Evolutionary conservation across 2,797 vertebrate species (phyloP).

Genomic region (Coregonus ussuriensis): DNA sequence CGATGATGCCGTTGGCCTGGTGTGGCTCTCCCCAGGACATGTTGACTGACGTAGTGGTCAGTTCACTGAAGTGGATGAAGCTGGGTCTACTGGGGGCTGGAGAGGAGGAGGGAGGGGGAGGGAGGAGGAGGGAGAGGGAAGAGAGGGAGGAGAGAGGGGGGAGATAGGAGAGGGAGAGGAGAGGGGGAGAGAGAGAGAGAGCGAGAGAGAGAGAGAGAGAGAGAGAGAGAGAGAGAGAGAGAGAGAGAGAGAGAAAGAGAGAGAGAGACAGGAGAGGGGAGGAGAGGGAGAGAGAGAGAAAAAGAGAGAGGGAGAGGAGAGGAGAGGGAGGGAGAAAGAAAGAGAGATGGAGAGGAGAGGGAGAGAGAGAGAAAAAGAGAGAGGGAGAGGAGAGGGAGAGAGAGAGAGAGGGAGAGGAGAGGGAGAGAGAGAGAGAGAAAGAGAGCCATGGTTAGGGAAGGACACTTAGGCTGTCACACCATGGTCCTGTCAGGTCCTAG

Average conservation of each 20-base stretch:
- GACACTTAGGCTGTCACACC: neutral
- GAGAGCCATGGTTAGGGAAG: neutral
- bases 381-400: neutral
- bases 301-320: neutral
- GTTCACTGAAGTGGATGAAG: slow-evolving; percentile 84
- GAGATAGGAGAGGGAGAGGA: slow-evolving; percentile 2
- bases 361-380: neutral
- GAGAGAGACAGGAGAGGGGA: slow-evolving; percentile 9
- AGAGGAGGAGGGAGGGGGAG: neutral
- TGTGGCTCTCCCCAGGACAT: slow-evolving; percentile 85
- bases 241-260: neutral
- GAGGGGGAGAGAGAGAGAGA: neutral
- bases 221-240: slow-evolving; percentile 14
- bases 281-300: neutral
- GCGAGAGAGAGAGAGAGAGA: slow-evolving; percentile 7
- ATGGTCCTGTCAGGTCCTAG: neutral
- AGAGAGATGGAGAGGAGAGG: neutral
- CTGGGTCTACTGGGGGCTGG: slow-evolving; percentile 85
- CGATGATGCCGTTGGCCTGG: slow-evolving; percentile 84
- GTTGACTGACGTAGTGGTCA: slow-evolving; percentile 88
- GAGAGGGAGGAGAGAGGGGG: neutral
- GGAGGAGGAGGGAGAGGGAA: neutral
- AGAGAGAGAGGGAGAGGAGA: neutral
- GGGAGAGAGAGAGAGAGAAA: neutral
- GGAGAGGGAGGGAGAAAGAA: neutral